These are phyloP conservation scores for Proisotoma minuta DNA, from an alignment of 2,888 invertebrate genomes.

Conservation along the genomic window DNA sequence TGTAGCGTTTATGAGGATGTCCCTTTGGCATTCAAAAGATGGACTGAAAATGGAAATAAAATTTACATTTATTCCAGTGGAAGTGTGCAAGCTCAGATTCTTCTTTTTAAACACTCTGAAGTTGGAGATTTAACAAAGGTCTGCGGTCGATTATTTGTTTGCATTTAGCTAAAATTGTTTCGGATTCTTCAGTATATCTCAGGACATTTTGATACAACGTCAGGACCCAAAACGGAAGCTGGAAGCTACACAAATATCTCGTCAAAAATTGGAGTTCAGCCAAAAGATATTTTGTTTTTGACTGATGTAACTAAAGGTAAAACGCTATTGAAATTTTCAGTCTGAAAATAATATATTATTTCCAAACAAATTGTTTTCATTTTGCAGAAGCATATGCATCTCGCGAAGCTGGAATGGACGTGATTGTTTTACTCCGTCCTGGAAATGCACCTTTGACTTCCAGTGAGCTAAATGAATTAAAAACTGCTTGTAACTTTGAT, in stretches of 20 bases:
- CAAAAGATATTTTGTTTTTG: constrained; percentile 73
- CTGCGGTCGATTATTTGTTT: too few species aligned
- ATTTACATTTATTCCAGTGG: constrained; percentile 90
- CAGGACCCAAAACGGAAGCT: constrained; percentile 73
- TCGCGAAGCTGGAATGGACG: constrained; percentile 64
- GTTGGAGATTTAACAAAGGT: constrained; percentile 70
- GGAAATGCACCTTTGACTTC: constrained; percentile 69
- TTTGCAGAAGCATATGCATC: constrained; percentile 78
- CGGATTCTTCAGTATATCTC: constrained; percentile 57
- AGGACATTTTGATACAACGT: constrained; percentile 79
- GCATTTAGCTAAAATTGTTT: constrained; percentile 50
- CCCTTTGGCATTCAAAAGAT: constrained; percentile 64
- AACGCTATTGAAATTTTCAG: background rate
- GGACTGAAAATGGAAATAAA: constrained; percentile 64
- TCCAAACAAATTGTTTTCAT: background rate
- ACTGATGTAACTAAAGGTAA: constrained; percentile 78
- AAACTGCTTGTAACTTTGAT: constrained; percentile 18
- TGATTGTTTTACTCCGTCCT: constrained; percentile 67
- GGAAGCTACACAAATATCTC: constrained; percentile 74
- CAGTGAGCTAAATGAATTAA: constrained; percentile 57
- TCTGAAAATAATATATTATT: background rate
- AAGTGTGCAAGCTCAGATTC: constrained; percentile 81
- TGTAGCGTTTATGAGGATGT: constrained; percentile 85
- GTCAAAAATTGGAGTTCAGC: constrained; percentile 60
- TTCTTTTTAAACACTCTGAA: constrained; percentile 71